These are phyloP conservation scores for Opisthocomus hoazin DNA, from an alignment of 2,113 vertebrate species.

Conservation along the genomic window DNA sequence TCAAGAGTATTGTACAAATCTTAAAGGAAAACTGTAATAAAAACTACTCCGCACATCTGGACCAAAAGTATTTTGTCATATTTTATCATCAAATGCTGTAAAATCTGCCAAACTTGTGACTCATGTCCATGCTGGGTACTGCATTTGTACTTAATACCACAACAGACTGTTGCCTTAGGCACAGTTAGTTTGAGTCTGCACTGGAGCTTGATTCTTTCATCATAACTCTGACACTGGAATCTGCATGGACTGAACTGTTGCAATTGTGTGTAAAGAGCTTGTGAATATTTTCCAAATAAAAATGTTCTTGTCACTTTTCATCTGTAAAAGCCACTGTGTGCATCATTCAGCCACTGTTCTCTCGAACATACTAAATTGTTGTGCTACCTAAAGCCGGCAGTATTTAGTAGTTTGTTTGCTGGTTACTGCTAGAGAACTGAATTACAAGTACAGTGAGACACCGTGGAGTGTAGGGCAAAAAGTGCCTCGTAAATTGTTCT, in stretches of 20 bases:
- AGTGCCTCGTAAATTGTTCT: background rate
- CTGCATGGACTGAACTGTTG: background rate
- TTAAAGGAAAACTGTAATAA: background rate
- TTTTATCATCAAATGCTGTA: background rate
- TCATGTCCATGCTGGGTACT: background rate
- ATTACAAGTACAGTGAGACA: background rate
- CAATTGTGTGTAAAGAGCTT: background rate
- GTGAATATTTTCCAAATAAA: slow-evolving; percentile 12
- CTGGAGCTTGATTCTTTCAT: background rate
- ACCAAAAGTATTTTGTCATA: background rate
- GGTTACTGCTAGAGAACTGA: background rate
- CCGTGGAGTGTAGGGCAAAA: background rate
- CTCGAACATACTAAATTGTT: background rate
- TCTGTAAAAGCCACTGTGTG: background rate
- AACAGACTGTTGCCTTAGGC: slow-evolving; percentile 43
- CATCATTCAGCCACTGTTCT: background rate
- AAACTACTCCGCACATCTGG: background rate
- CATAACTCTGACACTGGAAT: background rate
- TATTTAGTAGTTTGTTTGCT: background rate
- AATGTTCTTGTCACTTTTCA: background rate
- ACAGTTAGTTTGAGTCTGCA: background rate
- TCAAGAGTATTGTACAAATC: background rate
- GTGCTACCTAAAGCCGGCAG: background rate
- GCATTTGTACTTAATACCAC: background rate
- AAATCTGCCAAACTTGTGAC: slow-evolving; percentile 21